Conservation (phyloP, 2,113 vertebrate species). For the Lamprotornis superbus region DNA sequence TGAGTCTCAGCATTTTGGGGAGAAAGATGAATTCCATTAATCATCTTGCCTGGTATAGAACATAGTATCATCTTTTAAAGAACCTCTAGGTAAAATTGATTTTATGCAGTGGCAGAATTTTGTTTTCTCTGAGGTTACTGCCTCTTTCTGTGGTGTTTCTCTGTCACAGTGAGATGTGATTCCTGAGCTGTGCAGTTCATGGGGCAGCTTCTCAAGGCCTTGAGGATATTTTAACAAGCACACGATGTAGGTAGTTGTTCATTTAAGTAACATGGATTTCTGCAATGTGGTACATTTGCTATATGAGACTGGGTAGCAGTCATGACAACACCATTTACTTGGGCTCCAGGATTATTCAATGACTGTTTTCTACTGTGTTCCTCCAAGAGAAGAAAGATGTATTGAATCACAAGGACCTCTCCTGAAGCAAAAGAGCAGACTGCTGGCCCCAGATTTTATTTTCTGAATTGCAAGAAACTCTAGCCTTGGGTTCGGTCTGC, state of each 20-base stretch:
- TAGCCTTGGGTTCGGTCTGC: background rate
- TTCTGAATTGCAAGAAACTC: background rate
- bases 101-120: background rate
- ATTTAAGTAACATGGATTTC: background rate
- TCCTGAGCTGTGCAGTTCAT: background rate
- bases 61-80: background rate
- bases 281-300: background rate
- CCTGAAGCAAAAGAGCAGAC: background rate
- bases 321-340: background rate
- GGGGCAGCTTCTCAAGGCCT: background rate
- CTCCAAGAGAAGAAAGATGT: background rate
- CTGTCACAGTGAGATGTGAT: fast-evolving
- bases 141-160: background rate
- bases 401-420: background rate
- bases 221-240: fast-evolving
- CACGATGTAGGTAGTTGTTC: background rate
- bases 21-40: background rate
- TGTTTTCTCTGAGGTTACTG: background rate
- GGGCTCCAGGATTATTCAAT: background rate
- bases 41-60: background rate
- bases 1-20: background rate
- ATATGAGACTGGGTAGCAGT: background rate
- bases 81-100: background rate
- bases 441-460: background rate
- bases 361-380: background rate